Percentiles rank a stretch among this genome's conserved stretches.
These are phyloP conservation scores for Drosophila nr. perissopoda DNA, from an alignment of 2,888 invertebrate species.

Conservation along the genomic window DNA sequence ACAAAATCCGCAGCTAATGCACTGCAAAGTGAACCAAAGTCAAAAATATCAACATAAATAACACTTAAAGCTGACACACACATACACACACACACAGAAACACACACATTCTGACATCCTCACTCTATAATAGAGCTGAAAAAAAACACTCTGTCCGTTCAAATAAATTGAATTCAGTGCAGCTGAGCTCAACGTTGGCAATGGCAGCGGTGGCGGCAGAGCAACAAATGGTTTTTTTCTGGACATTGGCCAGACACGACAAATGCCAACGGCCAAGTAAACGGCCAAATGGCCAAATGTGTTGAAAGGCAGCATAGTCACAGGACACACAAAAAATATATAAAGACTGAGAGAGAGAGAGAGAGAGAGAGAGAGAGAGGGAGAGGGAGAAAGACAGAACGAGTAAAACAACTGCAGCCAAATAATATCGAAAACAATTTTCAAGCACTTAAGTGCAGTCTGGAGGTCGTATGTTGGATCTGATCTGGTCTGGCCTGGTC, in stretches of 20 bases:
- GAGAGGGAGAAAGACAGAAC: neutral
- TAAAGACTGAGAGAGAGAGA: neutral
- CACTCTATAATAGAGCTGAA: slow-evolving; percentile 19
- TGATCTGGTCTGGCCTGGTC: slow-evolving; percentile 10
- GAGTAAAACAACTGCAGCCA: slow-evolving; percentile 58
- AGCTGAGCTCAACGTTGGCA: slow-evolving; percentile 62
- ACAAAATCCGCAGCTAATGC: slow-evolving; percentile 71
- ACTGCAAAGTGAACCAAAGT: slow-evolving; percentile 66
- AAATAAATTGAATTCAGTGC: slow-evolving; percentile 78
- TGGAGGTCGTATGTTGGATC: slow-evolving; percentile 59
- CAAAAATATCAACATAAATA: slow-evolving; percentile 81
- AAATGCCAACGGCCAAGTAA: slow-evolving; percentile 75
- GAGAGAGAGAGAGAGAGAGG: neutral
- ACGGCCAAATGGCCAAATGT: slow-evolving; percentile 74
- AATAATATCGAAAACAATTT: slow-evolving; percentile 82
- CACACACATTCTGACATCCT: neutral
- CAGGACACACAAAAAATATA: slow-evolving; percentile 18
- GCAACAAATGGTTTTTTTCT: slow-evolving; percentile 83
- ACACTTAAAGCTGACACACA: slow-evolving; percentile 67
- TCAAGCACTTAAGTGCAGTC: slow-evolving; percentile 82
- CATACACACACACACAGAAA: neutral
- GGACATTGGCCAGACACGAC: slow-evolving; percentile 78
- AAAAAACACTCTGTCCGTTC: slow-evolving; percentile 57
- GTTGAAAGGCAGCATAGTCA: slow-evolving; percentile 70
- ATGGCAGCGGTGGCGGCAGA: slow-evolving; percentile 45